These are phyloP conservation scores for Proteles cristata DNA, from an alignment of 2,113 vertebrate species.

Conservation along the genomic window DNA sequence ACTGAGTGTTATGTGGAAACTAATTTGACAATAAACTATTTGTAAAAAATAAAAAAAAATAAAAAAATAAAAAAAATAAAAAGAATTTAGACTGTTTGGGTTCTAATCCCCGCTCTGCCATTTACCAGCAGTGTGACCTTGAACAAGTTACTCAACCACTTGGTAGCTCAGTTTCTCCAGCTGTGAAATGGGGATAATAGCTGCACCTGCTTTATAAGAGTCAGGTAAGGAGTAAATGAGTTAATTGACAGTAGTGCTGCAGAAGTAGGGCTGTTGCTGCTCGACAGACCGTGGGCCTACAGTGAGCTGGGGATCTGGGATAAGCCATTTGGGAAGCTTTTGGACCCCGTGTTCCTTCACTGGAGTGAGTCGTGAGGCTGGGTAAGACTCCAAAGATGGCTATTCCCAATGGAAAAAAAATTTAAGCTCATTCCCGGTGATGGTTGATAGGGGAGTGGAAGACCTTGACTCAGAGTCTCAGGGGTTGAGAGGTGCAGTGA, in stretches of 20 bases:
- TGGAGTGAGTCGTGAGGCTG: not conserved
- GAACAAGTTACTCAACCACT: not conserved
- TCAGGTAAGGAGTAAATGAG: not conserved
- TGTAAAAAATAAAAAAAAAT: too few species aligned
- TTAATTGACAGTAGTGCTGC: not conserved
- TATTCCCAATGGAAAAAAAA: not conserved
- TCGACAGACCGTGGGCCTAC: accelerated
- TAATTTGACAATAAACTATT: too few species aligned
- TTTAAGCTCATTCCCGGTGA: not conserved
- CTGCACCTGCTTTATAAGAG: not conserved
- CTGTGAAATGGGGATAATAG: not conserved
- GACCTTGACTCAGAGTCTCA: not conserved
- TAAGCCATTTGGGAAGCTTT: not conserved
- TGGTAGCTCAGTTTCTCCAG: not conserved
- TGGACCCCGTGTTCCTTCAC: not conserved
- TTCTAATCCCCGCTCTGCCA: not conserved
- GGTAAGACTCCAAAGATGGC: not conserved
- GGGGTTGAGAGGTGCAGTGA: not conserved
- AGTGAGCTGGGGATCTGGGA: not conserved
- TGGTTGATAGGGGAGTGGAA: not conserved
- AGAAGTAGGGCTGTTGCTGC: not conserved
- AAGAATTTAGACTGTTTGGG: not conserved
- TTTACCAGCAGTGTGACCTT: not conserved
- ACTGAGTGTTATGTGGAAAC: too few species aligned
- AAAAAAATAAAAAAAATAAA: too few species aligned